phyloP scores from a whole-genome alignment of 1,140 invertebrate species.

The Triops cancriformis region DNA sequence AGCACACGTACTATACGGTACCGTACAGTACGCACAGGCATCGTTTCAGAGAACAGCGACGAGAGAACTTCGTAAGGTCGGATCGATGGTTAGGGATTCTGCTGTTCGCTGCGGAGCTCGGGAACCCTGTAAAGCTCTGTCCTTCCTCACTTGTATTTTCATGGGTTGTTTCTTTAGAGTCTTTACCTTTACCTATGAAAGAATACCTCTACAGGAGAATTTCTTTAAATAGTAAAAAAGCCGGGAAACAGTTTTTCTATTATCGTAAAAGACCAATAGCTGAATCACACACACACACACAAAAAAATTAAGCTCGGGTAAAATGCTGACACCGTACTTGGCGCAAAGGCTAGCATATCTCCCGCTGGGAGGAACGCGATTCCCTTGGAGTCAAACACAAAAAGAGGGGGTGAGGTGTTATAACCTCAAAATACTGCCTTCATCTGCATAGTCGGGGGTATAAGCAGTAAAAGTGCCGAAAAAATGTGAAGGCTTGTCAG shows the following conservation, averaged over 20 bases:
- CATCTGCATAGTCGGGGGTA: not conserved
- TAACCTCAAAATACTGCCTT: conserved; percentile 2
- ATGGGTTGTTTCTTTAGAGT: not conserved
- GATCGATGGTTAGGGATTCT: conserved; percentile 13
- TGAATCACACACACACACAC: too few species aligned
- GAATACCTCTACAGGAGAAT: not conserved
- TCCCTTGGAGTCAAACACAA: not conserved
- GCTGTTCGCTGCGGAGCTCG: not conserved
- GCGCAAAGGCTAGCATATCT: too few species aligned
- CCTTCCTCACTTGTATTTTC: not conserved
- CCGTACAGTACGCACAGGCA: not conserved
- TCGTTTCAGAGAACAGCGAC: not conserved
- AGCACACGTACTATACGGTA: not conserved
- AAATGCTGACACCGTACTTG: too few species aligned
- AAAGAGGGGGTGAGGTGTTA: not conserved
- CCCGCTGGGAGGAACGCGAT: too few species aligned
- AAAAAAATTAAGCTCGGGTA: too few species aligned
- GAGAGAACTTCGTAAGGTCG: not conserved
- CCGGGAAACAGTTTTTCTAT: too few species aligned
- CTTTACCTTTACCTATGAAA: not conserved
- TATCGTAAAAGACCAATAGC: too few species aligned
- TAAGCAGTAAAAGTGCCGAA: not conserved
- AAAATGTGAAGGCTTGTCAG: not conserved
- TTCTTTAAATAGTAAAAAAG: too few species aligned
- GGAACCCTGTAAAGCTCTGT: not conserved